Evolutionary conservation across 2,797 vertebrate genomes (phyloP).

Genomic region (Pyrocephalus nanus): DNA sequence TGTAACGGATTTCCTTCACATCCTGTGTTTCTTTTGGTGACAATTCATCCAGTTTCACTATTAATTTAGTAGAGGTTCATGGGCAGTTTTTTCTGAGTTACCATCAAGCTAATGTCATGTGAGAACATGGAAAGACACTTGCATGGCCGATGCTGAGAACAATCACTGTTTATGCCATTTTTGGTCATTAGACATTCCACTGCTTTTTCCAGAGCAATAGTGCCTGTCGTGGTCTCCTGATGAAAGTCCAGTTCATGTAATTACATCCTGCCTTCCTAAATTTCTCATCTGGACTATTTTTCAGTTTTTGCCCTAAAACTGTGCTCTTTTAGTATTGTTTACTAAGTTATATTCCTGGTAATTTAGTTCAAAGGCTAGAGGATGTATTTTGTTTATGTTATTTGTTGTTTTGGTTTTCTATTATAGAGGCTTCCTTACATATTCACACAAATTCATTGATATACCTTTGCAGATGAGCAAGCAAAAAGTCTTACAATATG

Average conservation of each 20-base stretch:
- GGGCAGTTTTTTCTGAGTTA: neutral
- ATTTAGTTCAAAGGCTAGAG: neutral
- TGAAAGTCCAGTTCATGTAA: neutral
- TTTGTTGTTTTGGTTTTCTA: neutral
- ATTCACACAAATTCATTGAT: neutral
- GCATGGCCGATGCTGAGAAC: neutral
- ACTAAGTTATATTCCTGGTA: neutral
- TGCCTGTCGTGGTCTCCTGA: neutral
- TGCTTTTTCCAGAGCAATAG: neutral
- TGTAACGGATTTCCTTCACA: neutral
- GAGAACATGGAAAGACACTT: neutral
- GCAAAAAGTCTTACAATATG: neutral
- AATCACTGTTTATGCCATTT: neutral
- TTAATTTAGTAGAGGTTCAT: neutral
- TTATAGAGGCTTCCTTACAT: neutral
- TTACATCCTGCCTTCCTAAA: neutral
- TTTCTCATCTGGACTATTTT: neutral
- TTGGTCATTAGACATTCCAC: neutral
- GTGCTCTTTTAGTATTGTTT: neutral
- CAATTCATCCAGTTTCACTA: neutral
- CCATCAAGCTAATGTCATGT: neutral
- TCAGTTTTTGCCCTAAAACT: neutral
- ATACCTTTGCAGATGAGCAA: neutral
- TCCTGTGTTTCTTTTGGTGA: neutral
- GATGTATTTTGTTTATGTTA: too few species aligned